Evolutionary conservation across 2,797 vertebrate species (phyloP), one percentile per base, ranked within the genome.

Genomic region (Enteromius afrohamiltoni): DNA sequence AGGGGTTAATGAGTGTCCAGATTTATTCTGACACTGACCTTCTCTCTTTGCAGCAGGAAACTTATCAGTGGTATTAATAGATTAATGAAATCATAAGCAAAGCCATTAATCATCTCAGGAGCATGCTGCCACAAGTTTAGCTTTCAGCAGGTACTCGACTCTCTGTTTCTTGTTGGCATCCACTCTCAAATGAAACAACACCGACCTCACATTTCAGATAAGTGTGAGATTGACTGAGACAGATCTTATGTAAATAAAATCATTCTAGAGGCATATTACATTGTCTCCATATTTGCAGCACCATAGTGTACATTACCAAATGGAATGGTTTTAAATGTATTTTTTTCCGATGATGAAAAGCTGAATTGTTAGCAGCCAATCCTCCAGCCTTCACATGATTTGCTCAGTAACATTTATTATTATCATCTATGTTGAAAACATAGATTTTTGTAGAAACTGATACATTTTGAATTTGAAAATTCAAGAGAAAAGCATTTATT

Each of bases 1-100:
- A 51, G 78, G 79, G 83, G 83, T 77, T 85, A 80, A 85, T 80
- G 82, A 80, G 64, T 62, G 79, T 81, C 73, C 78, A 80, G 78
- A 85, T 80, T 81, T 75, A 85, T 85, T 55, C 82, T 67, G 84
- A 84, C 68, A 71, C 69, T 93, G 92, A 93, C 93, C 93, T 94
- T 94, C 93, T 90, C 88, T 91, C 80, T 89, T 89, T 83, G 90
- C 91, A 92, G 92, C 90, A 89, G 75, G 47, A 82, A 40, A 85
- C 70, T 81, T 91, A 93, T 93, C 92, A 93, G 92, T 92, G 90
- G 92, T 92, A 93, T 93, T 94, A 94, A 94, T 93, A 91, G 91
- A 93, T 92, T 94, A 94, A 94, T 93, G 92, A 94, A 92, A 94
- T 93, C 92, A 93, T 93, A 94, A 93, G 91, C 91, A 92, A 92